Evolutionary conservation across 2,888 invertebrate genomes (phyloP).

Genomic region (Callyntrura sp.): DNA sequence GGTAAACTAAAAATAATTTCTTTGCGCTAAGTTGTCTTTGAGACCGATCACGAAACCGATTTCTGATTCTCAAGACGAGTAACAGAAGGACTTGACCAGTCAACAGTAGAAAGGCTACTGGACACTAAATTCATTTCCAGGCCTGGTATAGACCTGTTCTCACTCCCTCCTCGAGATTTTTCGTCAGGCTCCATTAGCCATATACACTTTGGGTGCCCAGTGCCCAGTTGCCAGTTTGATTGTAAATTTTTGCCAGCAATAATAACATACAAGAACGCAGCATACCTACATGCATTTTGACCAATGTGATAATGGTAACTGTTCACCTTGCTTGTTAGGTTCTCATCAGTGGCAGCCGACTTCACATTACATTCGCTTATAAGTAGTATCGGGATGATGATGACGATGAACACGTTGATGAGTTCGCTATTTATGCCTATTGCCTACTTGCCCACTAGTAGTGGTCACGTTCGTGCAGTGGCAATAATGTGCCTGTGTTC

Average conservation of each 20-base stretch:
- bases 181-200: conserved; percentile 59
- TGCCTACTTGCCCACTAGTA: too few relatives aligned
- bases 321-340: conserved; percentile 66
- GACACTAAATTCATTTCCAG: conserved; percentile 68
- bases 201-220: conserved; percentile 16
- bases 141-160: conserved; percentile 56
- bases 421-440: too few relatives aligned
- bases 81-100: conserved; percentile 57
- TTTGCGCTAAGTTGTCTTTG: too few relatives aligned
- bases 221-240: not conserved
- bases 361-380: conserved; percentile 33
- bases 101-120: conserved; percentile 73
- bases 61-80: not conserved
- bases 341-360: conserved; percentile 38
- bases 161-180: conserved; percentile 12
- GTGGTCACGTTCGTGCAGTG: conserved; percentile 45
- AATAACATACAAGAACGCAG: not conserved
- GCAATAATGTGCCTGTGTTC: conserved; percentile 16
- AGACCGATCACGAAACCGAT: too few relatives aligned
- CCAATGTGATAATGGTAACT: conserved; percentile 50
- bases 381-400: not conserved
- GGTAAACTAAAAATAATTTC: too few relatives aligned
- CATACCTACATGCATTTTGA: not conserved
- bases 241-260: conserved; percentile 47
- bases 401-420: conserved; percentile 37